A percentile compares a stretch with the other conserved stretches of the same genome.
Conservation (phyloP, 2,113 vertebrate species). For the Pollachius pollachius region DNA sequence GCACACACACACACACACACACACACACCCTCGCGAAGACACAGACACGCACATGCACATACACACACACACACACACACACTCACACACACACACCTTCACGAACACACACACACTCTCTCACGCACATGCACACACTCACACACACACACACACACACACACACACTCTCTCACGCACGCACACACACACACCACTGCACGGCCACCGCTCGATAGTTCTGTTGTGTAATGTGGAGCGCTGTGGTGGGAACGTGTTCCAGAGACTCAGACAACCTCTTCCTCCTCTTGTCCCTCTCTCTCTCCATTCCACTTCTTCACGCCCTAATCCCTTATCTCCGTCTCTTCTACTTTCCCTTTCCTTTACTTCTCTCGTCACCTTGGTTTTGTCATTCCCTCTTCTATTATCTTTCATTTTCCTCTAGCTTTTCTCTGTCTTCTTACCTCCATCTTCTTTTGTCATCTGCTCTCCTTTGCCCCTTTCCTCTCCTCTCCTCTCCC, state of each 20-base stretch:
- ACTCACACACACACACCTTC: background rate
- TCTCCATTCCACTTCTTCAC: background rate
- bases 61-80: background rate
- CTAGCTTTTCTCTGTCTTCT: background rate
- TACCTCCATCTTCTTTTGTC: constrained; percentile 4
- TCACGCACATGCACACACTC: background rate
- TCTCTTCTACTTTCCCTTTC: constrained; percentile 29
- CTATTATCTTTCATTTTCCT: constrained; percentile 1
- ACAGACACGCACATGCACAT: too few species aligned
- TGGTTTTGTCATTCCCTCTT: constrained; percentile 28
- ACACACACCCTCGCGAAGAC: too few species aligned
- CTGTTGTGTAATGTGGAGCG: constrained; percentile 15
- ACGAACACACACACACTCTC: constrained; percentile 4
- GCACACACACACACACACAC: too few species aligned
- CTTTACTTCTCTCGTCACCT: constrained; percentile 5
- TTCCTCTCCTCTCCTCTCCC: constrained; percentile 1
- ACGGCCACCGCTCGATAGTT: constrained; percentile 25
- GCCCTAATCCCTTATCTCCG: background rate
- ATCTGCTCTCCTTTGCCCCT: constrained; percentile 12
- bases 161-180: background rate
- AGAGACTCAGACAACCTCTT: constrained; percentile 13
- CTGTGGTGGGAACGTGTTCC: constrained; percentile 36
- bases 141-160: constrained; percentile 1
- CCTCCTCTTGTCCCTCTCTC: constrained; percentile 15
- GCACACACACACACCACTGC: background rate